A percentile compares a stretch with the other conserved stretches of the same genome.
Evolutionary conservation across 2,888 invertebrate genomes (phyloP).

Genomic region (Drosophila putrida): DNA sequence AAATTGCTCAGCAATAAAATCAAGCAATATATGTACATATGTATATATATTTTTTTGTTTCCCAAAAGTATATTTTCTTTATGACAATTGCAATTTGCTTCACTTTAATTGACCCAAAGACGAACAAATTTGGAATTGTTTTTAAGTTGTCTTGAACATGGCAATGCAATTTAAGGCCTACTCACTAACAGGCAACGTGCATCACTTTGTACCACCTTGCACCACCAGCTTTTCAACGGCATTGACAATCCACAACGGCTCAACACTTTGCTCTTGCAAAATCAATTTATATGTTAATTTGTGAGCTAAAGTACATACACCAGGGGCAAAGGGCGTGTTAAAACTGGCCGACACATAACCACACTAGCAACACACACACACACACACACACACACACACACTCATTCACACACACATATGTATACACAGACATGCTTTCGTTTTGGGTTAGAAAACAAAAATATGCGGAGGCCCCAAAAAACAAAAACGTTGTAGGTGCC

Average conservation of each 20-base stretch:
- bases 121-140: conserved; percentile 1
- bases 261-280: conserved; percentile 69
- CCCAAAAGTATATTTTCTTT: neutral
- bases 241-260: conserved; percentile 61
- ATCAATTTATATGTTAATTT: conserved; percentile 82
- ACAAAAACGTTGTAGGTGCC: conserved; percentile 62
- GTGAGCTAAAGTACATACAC: conserved; percentile 63
- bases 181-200: neutral
- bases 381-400: neutral
- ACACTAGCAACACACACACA: neutral
- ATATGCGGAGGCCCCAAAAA: conserved; percentile 51
- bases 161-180: conserved; percentile 42
- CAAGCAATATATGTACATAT: conserved; percentile 7
- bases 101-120: conserved; percentile 23
- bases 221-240: conserved; percentile 6
- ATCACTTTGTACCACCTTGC: neutral
- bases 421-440: neutral
- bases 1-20: conserved; percentile 33
- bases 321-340: conserved; percentile 38
- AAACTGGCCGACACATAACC: conserved; percentile 33
- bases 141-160: conserved; percentile 24
- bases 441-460: conserved; percentile 54
- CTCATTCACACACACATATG: neutral
- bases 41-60: neutral
- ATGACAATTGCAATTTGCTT: conserved; percentile 14